Percentiles rank a stretch among this genome's conserved stretches.
phyloP scores from a whole-genome alignment of 2,888 invertebrate genomes.

The Sarcophaga variegata region DNA sequence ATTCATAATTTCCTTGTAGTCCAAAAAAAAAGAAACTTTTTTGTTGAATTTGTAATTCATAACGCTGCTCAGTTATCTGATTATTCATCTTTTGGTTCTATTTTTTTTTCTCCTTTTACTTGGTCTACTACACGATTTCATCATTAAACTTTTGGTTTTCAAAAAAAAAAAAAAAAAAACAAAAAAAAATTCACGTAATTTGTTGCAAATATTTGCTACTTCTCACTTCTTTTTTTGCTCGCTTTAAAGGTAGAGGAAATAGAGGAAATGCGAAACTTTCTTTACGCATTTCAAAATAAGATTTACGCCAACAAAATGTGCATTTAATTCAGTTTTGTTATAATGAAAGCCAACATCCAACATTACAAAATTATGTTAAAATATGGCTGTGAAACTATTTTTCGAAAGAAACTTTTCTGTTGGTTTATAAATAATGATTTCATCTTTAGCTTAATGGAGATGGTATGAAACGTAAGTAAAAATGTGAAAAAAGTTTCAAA shows the following conservation, averaged over 20 bases:
- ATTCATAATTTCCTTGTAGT: too few relatives aligned
- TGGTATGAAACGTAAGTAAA: background rate
- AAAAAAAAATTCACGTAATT: background rate
- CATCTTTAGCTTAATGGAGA: background rate
- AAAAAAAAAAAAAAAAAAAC: too few relatives aligned
- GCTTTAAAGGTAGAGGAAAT: background rate
- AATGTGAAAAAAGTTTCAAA: background rate
- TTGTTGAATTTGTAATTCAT: constrained; percentile 25
- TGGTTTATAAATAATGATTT: background rate
- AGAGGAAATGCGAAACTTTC: background rate
- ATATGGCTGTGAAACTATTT: background rate
- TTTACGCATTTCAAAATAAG: background rate
- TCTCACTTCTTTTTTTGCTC: background rate
- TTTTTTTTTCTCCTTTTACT: too few relatives aligned
- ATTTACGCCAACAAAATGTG: background rate
- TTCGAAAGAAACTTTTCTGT: background rate
- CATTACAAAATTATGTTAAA: background rate
- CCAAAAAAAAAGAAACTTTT: background rate
- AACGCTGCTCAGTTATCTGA: background rate
- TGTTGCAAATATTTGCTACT: constrained; percentile 2
- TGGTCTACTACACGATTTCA: background rate
- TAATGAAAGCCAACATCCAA: background rate
- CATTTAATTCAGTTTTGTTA: background rate
- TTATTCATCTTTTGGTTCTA: background rate
- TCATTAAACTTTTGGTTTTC: constrained; percentile 7